A percentile compares a stretch with the other conserved stretches of the same genome.
Evolutionary conservation across 2,113 vertebrate genomes (phyloP).

Genomic region (Formicarius rufipectus): DNA sequence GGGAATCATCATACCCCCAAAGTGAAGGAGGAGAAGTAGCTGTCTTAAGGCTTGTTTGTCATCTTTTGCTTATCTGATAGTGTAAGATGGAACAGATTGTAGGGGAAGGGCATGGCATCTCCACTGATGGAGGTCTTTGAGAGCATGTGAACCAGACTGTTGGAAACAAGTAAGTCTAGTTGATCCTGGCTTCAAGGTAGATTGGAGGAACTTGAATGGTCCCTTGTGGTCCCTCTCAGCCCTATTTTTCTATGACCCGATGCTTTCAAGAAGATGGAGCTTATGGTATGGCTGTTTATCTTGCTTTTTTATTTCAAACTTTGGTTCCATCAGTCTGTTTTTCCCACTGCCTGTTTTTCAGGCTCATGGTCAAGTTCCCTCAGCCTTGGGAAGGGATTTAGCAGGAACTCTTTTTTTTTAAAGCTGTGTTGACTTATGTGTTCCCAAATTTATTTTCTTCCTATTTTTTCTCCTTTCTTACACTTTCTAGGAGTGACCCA

Average conservation of each 20-base stretch:
- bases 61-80: neutral
- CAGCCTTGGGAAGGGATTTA: slow-evolving; percentile 3
- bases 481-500: neutral
- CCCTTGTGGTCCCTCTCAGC: slow-evolving; percentile 1
- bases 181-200: slow-evolving; percentile 5
- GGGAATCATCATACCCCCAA: neutral
- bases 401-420: slow-evolving; percentile 1
- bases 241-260: neutral
- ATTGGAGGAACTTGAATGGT: neutral
- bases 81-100: neutral
- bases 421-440: neutral
- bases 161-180: neutral
- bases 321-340: neutral
- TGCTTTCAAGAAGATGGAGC: neutral
- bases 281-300: neutral
- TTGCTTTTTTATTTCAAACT: neutral
- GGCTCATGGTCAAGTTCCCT: neutral
- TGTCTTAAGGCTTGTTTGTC: neutral
- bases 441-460: neutral
- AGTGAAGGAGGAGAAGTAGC: slow-evolving; percentile 19
- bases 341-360: neutral
- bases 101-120: neutral
- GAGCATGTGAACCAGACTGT: neutral
- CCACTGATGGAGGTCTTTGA: neutral
- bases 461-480: neutral